Evolutionary conservation across 2,113 vertebrate species (phyloP), one percentile per base, ranked within the genome.

Genomic region (Lepus americanus): DNA sequence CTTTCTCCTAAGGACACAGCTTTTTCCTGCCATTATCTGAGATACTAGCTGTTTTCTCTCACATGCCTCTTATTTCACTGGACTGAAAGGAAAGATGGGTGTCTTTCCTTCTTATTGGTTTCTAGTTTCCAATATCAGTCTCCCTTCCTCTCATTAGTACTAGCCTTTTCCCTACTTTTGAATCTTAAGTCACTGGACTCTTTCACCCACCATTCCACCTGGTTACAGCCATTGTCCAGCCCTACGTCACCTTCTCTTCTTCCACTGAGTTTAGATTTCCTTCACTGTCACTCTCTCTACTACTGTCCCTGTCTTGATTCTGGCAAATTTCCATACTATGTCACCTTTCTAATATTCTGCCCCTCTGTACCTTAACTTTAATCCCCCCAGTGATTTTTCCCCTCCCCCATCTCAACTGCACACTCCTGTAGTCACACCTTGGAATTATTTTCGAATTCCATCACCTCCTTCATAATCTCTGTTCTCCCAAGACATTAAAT

Each of bases 391-490:
- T 88, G 36, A 78, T 66, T 89, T 94, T 88, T 12, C 76, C 36
- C 84, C 53, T 79, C 44, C 6, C 44, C 14, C 3, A 51, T 33
- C 7, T 55, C 55, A 73, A n/a, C 22, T 27, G 31, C 44, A 80
- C 25, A 49, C 84, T 78, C 39, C 19, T 39, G 22, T 29, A 77
- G 69, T 36, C 27, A 27, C 59, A 25, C 23, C 23, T 74, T 79
- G 29, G 29, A 93, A 94, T 70, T 70, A 87, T 76, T 84, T 80
- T 73, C 7, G 39, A 85, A 7, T 89, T 93, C 39, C 55, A 89
- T 93, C 25, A 74, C 44, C 76, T 88, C n/a, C 51, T 81, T 88
- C 72, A 94, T 72, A 90, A 77, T 81, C 69, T 85, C 63, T 86
- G 10, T 86, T 93, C 55, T 86, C 44, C 80, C 20, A 85, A 90